phyloP scores from a whole-genome alignment of 2,797 vertebrate species.

The Gallinago nigripennis region DNA sequence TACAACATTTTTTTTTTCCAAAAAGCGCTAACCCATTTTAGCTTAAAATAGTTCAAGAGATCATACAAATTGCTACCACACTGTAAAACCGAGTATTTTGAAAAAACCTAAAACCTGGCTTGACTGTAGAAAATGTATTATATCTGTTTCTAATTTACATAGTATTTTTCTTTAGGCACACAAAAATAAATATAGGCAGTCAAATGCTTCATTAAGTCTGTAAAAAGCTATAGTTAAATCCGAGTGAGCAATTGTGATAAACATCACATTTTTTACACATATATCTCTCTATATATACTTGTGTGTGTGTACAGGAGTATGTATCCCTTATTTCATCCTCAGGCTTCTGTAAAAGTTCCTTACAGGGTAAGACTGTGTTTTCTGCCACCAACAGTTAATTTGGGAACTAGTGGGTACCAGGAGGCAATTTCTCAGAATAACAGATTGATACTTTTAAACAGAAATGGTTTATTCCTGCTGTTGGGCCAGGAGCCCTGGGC shows the following conservation, averaged over 20 bases:
- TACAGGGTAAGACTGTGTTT: not conserved
- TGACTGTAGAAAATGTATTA: conserved; percentile 56
- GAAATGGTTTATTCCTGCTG: not conserved
- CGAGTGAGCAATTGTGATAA: not conserved
- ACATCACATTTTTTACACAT: not conserved
- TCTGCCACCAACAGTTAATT: not conserved
- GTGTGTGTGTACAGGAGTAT: not conserved
- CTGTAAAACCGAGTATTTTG: conserved; percentile 45
- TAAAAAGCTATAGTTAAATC: not conserved
- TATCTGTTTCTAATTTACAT: conserved; percentile 43
- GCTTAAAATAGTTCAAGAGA: conserved; percentile 45
- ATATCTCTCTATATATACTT: not conserved
- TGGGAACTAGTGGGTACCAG: not conserved
- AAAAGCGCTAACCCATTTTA: conserved; percentile 45
- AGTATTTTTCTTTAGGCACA: conserved; percentile 54
- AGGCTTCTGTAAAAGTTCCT: not conserved
- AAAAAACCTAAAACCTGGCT: conserved; percentile 47
- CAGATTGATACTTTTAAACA: not conserved
- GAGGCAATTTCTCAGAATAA: not conserved
- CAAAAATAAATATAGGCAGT: conserved; percentile 55
- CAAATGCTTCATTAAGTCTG: conserved; percentile 36
- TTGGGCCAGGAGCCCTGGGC: not conserved
- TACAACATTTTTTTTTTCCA: conserved; percentile 28
- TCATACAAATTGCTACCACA: conserved; percentile 47
- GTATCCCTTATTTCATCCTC: not conserved